phyloP scores from a whole-genome alignment of 2,888 invertebrate genomes.

The Chirona hameri region DNA sequence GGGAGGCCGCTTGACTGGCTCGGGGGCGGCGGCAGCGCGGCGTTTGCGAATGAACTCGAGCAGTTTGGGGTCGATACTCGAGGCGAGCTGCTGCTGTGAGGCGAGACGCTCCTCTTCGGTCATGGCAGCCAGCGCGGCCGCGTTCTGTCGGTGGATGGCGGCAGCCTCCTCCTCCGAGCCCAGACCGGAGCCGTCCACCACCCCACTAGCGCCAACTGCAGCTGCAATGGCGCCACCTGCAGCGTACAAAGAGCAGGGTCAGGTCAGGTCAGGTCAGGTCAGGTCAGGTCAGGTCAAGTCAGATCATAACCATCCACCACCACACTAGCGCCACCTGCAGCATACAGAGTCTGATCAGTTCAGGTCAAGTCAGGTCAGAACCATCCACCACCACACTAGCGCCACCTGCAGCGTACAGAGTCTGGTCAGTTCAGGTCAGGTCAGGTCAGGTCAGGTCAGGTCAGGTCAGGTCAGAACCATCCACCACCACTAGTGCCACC shows the following conservation, averaged over 20 bases:
- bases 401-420: too few species aligned
- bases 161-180: not conserved
- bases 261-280: not conserved
- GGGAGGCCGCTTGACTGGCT: slow-evolving; percentile 31
- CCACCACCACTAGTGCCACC: not conserved
- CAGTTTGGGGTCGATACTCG: slow-evolving; percentile 61
- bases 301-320: too few species aligned
- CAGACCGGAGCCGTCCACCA: slow-evolving; percentile 22
- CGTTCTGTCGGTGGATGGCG: slow-evolving; percentile 69
- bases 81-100: slow-evolving; percentile 65
- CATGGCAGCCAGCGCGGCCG: slow-evolving; percentile 63
- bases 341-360: too few species aligned
- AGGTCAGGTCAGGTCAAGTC: too few species aligned
- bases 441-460: too few species aligned
- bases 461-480: not conserved
- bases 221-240: too few species aligned
- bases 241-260: not conserved
- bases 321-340: too few species aligned
- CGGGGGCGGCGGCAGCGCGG: not conserved
- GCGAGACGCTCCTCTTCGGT: slow-evolving; percentile 67
- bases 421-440: too few species aligned
- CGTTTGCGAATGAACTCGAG: slow-evolving; percentile 58
- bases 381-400: too few species aligned
- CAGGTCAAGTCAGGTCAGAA: too few species aligned
- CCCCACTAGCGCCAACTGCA: not conserved